Evolutionary conservation across 2,797 vertebrate genomes (phyloP).

Genomic region (Mormyrus hasselquistii): DNA sequence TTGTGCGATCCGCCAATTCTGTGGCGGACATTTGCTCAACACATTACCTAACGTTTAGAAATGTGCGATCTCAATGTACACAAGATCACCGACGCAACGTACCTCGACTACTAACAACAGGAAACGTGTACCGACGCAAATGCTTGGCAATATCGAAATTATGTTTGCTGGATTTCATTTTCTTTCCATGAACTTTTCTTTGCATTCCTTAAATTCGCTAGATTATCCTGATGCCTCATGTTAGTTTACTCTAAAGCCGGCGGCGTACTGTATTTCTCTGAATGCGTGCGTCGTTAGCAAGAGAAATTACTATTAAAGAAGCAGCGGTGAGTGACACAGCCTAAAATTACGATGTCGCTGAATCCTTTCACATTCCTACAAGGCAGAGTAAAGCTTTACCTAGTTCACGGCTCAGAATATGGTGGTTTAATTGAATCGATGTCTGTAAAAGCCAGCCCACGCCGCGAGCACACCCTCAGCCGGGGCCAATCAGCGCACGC

Average conservation of each 20-base stretch:
- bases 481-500: slow-evolving; percentile 57
- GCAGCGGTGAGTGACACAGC: not conserved
- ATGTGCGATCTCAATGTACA: not conserved
- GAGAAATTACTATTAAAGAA: not conserved
- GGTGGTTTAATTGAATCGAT: slow-evolving; percentile 49
- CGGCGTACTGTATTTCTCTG: not conserved
- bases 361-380: slow-evolving; percentile 10
- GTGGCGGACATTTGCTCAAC: slow-evolving; percentile 29
- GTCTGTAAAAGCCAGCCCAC: slow-evolving; percentile 57
- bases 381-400: slow-evolving; percentile 26
- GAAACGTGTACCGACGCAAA: not conserved
- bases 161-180: not conserved
- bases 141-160: not conserved
- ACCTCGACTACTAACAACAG: slow-evolving; percentile 12
- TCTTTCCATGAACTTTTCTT: not conserved
- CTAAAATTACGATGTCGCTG: not conserved
- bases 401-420: slow-evolving; percentile 56
- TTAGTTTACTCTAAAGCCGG: not conserved
- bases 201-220: not conserved
- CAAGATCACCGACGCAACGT: not conserved
- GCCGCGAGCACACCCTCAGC: slow-evolving; percentile 63
- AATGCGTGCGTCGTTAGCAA: not conserved
- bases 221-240: not conserved
- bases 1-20: slow-evolving; percentile 16
- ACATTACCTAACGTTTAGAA: slow-evolving; percentile 16